Conservation (phyloP, 64 coral and sea anemone species). For the Actinia equina region DNA sequence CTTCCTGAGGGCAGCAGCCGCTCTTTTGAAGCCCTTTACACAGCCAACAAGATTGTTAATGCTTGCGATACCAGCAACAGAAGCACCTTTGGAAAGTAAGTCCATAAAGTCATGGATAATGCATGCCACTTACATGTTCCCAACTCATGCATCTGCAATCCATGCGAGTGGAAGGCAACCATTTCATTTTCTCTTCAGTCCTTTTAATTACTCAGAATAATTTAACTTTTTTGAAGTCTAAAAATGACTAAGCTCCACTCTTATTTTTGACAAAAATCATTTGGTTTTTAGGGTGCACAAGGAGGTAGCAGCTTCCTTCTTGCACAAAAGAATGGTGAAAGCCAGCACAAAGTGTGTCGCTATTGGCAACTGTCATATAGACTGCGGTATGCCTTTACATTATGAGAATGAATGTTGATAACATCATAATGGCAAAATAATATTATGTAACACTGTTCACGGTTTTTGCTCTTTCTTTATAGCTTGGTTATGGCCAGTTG, state of each 20-base stretch:
- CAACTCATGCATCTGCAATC: too few species aligned
- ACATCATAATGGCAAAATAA: too few species aligned
- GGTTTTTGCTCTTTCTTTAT: neutral
- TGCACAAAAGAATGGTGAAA: conserved; percentile 78
- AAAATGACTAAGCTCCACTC: neutral
- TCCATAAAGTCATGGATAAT: too few species aligned
- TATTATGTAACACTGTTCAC: too few species aligned
- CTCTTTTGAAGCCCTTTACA: conserved; percentile 76
- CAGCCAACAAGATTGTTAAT: conserved; percentile 92
- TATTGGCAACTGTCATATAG: conserved; percentile 97
- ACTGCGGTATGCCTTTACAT: conserved; percentile 56
- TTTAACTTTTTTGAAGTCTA: neutral
- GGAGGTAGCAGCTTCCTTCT: conserved; percentile 55
- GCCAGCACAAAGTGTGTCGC: conserved; percentile 87
- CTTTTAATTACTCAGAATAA: too few species aligned
- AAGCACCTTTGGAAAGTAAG: conserved; percentile 61
- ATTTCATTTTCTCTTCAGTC: too few species aligned
- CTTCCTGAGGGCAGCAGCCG: conserved; percentile 74
- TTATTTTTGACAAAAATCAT: neutral
- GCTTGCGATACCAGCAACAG: conserved; percentile 66
- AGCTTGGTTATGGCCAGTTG: conserved; percentile 98
- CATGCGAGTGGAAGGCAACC: too few species aligned
- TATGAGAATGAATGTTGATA: too few species aligned
- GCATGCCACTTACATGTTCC: too few species aligned
- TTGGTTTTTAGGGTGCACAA: conserved; percentile 38